A percentile compares a stretch with the other conserved stretches of the same genome.
These are phyloP conservation scores for Scaeva pyrastri DNA, from an alignment of 2,888 invertebrate species.

Conservation along the genomic window DNA sequence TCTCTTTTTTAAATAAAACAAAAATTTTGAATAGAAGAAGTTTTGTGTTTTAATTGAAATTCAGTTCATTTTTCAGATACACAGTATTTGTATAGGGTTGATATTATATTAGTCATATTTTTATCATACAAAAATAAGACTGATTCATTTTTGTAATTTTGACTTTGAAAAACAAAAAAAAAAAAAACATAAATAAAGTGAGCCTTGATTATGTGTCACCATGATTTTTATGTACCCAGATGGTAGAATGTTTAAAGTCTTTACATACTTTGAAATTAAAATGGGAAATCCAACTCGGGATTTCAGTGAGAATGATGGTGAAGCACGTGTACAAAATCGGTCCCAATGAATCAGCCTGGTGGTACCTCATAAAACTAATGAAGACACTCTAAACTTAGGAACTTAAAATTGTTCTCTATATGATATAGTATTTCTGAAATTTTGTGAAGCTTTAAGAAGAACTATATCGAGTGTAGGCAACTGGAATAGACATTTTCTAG, in stretches of 20 bases:
- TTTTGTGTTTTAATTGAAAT: neutral
- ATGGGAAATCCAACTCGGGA: no score
- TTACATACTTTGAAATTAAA: neutral
- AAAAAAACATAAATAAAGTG: slow-evolving; percentile 46
- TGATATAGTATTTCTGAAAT: no score
- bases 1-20: neutral
- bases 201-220: slow-evolving; percentile 1
- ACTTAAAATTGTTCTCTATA: no score
- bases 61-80: slow-evolving; percentile 11
- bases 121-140: neutral
- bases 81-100: neutral
- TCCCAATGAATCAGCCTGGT: no score
- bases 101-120: neutral
- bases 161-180: slow-evolving; percentile 21
- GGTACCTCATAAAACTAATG: no score
- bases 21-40: neutral
- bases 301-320: no score
- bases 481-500: no score
- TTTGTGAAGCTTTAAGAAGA: no score
- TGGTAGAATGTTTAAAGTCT: neutral
- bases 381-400: no score
- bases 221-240: neutral
- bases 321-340: no score
- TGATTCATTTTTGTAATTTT: slow-evolving; percentile 5
- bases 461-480: no score